phyloP scores from a whole-genome alignment of 2,888 invertebrate genomes.

The Chirona hameri region DNA sequence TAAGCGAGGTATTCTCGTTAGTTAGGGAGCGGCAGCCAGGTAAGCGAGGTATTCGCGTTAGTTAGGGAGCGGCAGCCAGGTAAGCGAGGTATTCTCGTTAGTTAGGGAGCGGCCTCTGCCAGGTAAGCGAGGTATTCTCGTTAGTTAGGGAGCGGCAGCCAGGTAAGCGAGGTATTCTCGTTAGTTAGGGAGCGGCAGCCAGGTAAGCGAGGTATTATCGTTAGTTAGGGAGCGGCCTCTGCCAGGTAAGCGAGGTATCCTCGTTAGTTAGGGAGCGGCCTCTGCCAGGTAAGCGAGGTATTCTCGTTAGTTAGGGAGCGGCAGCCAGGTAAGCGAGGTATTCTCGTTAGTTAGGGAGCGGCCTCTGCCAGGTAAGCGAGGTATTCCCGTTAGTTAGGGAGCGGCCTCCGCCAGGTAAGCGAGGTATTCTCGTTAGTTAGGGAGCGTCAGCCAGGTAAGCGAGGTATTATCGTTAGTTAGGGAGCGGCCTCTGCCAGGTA shows the following conservation, averaged over 20 bases:
- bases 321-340: slow-evolving; percentile 38
- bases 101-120: slow-evolving; percentile 26
- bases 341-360: not conserved
- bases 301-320: no score
- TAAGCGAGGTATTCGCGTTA: not conserved
- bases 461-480: not conserved
- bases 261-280: slow-evolving; percentile 24
- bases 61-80: no score
- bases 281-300: not conserved
- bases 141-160: no score
- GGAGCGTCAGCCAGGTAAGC: slow-evolving; percentile 40
- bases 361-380: slow-evolving; percentile 13
- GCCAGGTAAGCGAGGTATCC: not conserved
- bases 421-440: not conserved
- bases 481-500: slow-evolving; percentile 28
- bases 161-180: not conserved
- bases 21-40: no score
- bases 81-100: not conserved
- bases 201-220: not conserved
- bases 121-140: not conserved
- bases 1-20: not conserved
- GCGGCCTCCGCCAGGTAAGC: slow-evolving; percentile 28
- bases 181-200: no score
- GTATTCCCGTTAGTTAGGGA: not conserved
- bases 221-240: slow-evolving; percentile 28